phyloP scores from a whole-genome alignment of 2,888 invertebrate species.

The Pediacus dermestoides region DNA sequence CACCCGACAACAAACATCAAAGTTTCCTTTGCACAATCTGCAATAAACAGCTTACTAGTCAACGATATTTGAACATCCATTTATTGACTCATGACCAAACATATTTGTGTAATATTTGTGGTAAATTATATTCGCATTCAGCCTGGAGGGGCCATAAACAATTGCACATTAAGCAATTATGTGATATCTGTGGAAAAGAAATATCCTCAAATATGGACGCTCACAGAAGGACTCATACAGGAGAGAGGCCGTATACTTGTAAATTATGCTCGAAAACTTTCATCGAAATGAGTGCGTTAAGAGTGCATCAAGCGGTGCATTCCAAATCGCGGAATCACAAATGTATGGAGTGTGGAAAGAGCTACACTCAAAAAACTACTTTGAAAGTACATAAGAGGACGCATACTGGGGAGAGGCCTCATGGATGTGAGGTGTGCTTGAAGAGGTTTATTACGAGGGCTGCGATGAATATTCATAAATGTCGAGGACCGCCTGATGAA shows the following conservation, averaged over 20 bases:
- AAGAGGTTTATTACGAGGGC: conserved; percentile 50
- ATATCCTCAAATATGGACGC: conserved; percentile 54
- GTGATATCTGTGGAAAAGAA: conserved; percentile 44
- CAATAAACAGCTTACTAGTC: conserved; percentile 18
- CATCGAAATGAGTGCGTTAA: not conserved
- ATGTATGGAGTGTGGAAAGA: conserved; percentile 47
- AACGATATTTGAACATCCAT: conserved; percentile 18
- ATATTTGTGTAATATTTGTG: conserved; percentile 22
- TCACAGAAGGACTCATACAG: conserved; percentile 47
- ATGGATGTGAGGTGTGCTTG: conserved; percentile 40
- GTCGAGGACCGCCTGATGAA: no score
- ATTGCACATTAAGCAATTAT: no score
- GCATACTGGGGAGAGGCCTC: conserved; percentile 38
- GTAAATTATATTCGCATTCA: no score
- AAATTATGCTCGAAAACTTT: conserved; percentile 15
- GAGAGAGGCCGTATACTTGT: conserved; percentile 24
- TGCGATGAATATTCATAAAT: conserved; percentile 19
- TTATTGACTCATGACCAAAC: no score
- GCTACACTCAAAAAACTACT: conserved; percentile 37
- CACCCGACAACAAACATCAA: no score
- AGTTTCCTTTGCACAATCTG: conserved; percentile 22
- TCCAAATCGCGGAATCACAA: conserved; percentile 30
- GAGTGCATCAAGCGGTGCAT: conserved; percentile 47
- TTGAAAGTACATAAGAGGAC: conserved; percentile 38
- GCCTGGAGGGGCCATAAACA: no score